Evolutionary conservation across 2,888 invertebrate species (phyloP).

Genomic region (Sympetrum striolatum): DNA sequence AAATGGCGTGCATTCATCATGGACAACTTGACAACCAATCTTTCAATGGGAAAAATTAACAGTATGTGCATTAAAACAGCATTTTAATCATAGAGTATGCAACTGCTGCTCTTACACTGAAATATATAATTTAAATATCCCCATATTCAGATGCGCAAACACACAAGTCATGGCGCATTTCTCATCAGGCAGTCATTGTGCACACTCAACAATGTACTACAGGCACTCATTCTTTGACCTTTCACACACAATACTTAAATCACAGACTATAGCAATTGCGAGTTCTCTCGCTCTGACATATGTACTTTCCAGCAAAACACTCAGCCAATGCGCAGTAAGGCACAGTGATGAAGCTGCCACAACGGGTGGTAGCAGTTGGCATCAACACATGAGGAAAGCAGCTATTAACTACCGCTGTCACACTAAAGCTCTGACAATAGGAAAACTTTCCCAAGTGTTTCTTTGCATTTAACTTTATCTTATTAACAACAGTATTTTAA

Average conservation of each 20-base stretch:
- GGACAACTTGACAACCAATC: background rate
- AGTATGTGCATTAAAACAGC: constrained; percentile 32
- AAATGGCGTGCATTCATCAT: constrained; percentile 26
- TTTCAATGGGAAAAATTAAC: background rate
- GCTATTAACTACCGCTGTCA: constrained; percentile 24
- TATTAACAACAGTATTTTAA: background rate
- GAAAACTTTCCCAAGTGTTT: background rate
- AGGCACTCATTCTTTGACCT: constrained; percentile 15
- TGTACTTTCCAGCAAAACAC: constrained; percentile 20
- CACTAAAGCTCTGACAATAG: constrained; percentile 10
- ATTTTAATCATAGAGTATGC: background rate
- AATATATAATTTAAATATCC: background rate
- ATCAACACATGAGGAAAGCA: constrained; percentile 22
- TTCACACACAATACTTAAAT: constrained; percentile 26
- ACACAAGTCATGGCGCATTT: constrained; percentile 21
- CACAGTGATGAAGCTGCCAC: constrained; percentile 40
- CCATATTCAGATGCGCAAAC: constrained; percentile 15
- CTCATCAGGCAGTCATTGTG: constrained; percentile 28
- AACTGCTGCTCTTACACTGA: constrained; percentile 16
- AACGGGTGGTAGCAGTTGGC: constrained; percentile 13
- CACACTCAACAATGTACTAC: constrained; percentile 29
- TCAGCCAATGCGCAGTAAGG: constrained; percentile 37
- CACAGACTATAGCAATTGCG: constrained; percentile 16
- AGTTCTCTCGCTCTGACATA: constrained; percentile 9
- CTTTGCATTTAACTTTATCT: background rate